phyloP scores from a whole-genome alignment of 2,888 invertebrate genomes.

The Oscheius sp. region DNA sequence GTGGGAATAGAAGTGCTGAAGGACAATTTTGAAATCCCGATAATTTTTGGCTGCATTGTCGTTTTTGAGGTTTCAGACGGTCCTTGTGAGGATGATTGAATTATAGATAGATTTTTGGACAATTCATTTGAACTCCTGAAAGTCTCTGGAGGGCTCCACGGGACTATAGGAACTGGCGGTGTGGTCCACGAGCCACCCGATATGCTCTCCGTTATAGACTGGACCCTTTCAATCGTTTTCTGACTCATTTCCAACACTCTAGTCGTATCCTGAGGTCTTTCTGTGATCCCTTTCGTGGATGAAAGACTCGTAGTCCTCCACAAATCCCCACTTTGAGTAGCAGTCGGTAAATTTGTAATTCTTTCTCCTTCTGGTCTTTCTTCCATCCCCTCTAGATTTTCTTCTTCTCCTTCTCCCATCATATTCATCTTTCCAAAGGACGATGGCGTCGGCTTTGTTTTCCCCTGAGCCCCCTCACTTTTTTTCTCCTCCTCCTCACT shows the following conservation, averaged over 20 bases:
- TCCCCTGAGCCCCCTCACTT: neutral
- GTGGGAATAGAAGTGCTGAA: neutral
- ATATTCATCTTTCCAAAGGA: slow-evolving; percentile 26
- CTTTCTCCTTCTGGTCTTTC: neutral
- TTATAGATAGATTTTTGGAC: too few relatives aligned
- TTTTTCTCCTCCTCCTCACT: neutral
- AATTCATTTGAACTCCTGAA: too few relatives aligned
- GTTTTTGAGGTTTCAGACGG: neutral
- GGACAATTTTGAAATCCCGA: neutral
- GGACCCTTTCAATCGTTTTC: neutral
- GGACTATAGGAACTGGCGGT: neutral
- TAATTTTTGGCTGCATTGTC: neutral
- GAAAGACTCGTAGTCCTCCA: too few relatives aligned
- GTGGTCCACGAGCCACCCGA: neutral
- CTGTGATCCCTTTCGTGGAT: too few relatives aligned
- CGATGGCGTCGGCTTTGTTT: slow-evolving; percentile 8
- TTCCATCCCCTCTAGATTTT: too few relatives aligned
- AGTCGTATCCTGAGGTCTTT: too few relatives aligned
- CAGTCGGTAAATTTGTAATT: too few relatives aligned
- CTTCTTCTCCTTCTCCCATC: neutral
- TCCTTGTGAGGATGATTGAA: too few relatives aligned
- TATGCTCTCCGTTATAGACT: neutral
- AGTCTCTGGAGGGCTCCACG: too few relatives aligned
- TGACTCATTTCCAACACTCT: too few relatives aligned
- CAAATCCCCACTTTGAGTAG: too few relatives aligned